phyloP scores from a whole-genome alignment of 2,888 invertebrate species.

The Eupithecia tripunctaria region DNA sequence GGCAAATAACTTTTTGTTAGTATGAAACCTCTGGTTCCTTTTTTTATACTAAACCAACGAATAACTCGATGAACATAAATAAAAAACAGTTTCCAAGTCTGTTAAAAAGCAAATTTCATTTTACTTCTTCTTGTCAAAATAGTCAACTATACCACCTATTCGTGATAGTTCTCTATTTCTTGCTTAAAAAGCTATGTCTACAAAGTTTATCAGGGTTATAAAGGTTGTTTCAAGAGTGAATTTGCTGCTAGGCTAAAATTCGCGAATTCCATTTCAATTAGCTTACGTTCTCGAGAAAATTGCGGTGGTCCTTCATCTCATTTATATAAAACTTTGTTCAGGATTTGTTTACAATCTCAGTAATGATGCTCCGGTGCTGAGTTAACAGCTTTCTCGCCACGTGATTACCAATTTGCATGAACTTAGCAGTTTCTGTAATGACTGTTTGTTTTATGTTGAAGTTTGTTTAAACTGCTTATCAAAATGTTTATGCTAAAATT shows the following conservation, averaged over 20 bases:
- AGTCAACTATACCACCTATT: neutral
- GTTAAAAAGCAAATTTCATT: neutral
- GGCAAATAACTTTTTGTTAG: too few species aligned
- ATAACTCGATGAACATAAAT: neutral
- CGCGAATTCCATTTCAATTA: constrained; percentile 50
- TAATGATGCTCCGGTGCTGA: constrained; percentile 59
- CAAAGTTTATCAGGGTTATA: neutral
- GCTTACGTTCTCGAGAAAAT: constrained; percentile 54
- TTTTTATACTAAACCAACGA: neutral
- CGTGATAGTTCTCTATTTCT: neutral
- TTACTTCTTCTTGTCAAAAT: neutral
- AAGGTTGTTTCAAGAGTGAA: neutral
- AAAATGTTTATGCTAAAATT: neutral
- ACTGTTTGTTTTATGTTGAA: constrained; percentile 32
- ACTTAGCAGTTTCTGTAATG: constrained; percentile 41
- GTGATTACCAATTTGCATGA: constrained; percentile 57
- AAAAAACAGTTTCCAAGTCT: neutral
- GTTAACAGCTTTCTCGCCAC: constrained; percentile 63
- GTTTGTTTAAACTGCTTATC: constrained; percentile 32
- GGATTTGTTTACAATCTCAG: constrained; percentile 68
- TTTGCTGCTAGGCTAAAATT: constrained; percentile 7
- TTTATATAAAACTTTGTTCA: constrained; percentile 62
- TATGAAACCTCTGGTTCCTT: neutral
- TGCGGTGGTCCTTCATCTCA: constrained; percentile 62
- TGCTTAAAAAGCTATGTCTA: neutral